A percentile compares a stretch with the other conserved stretches of the same genome.
Evolutionary conservation across 2,113 vertebrate genomes (phyloP).

Genomic region (Chionomys nivalis): DNA sequence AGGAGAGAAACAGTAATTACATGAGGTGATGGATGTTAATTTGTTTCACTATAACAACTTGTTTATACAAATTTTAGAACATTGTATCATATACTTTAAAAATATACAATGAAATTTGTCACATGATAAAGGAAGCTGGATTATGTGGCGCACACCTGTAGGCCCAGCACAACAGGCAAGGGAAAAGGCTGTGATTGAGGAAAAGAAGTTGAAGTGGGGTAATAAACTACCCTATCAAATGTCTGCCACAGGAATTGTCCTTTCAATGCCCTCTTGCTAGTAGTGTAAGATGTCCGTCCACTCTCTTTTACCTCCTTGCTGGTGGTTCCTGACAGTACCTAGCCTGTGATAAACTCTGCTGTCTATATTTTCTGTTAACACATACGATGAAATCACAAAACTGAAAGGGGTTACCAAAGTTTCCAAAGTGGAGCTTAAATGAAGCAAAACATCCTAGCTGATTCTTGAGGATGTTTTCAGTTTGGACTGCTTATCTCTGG

Average conservation of each 20-base stretch:
- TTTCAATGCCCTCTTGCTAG: background rate
- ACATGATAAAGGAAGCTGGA: background rate
- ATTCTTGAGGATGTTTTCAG: constrained; percentile 11
- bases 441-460: background rate
- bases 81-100: background rate
- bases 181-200: background rate
- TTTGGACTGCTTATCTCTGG: background rate
- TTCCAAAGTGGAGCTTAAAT: background rate
- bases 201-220: background rate
- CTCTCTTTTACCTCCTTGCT: background rate
- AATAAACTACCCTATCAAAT: constrained; percentile 12
- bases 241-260: background rate
- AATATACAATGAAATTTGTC: background rate
- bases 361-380: constrained; percentile 41
- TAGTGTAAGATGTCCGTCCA: background rate
- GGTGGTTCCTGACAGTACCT: background rate
- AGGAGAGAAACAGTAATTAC: background rate
- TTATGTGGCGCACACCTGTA: background rate
- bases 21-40: background rate
- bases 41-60: background rate
- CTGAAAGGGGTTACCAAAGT: background rate
- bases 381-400: background rate
- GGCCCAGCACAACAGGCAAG: background rate
- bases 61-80: background rate
- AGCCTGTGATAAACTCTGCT: background rate